phyloP scores from a whole-genome alignment of 2,888 invertebrate species.

The Microplitis deprimator region DNA sequence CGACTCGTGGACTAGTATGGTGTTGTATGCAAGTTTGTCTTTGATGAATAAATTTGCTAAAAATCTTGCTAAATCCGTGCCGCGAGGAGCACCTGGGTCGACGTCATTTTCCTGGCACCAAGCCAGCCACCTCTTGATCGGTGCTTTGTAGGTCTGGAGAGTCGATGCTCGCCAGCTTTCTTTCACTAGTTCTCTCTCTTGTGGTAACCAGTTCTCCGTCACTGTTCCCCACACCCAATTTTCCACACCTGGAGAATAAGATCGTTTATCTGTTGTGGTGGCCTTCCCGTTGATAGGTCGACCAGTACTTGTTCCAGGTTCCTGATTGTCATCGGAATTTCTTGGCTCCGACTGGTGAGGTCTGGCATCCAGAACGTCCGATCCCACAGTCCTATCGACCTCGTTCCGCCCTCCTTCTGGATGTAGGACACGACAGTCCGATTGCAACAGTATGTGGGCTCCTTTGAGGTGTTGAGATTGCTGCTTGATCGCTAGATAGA shows the following conservation, averaged over 20 bases:
- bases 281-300: no score
- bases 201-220: conserved; percentile 1
- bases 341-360: neutral
- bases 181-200: conserved; percentile 20
- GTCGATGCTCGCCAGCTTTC: conserved; percentile 28
- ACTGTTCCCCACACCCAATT: no score
- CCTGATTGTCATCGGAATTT: conserved; percentile 17
- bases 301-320: neutral
- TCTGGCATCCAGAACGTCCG: no score
- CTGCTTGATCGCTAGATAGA: conserved; percentile 35
- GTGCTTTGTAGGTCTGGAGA: conserved; percentile 20
- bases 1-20: conserved; percentile 45
- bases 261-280: no score
- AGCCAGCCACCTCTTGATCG: conserved; percentile 11
- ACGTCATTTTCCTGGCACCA: conserved; percentile 8
- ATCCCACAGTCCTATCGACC: conserved; percentile 28
- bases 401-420: conserved; percentile 45
- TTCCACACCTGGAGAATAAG: no score
- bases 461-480: conserved; percentile 9
- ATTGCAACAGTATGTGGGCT: conserved; percentile 42
- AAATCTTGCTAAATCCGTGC: conserved; percentile 10
- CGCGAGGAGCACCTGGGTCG: conserved; percentile 14
- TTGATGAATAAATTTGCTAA: neutral
- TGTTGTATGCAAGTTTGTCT: conserved; percentile 18
- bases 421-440: conserved; percentile 44